Conservation (phyloP, 1,140 invertebrate species). For the Penaeus indicus region DNA sequence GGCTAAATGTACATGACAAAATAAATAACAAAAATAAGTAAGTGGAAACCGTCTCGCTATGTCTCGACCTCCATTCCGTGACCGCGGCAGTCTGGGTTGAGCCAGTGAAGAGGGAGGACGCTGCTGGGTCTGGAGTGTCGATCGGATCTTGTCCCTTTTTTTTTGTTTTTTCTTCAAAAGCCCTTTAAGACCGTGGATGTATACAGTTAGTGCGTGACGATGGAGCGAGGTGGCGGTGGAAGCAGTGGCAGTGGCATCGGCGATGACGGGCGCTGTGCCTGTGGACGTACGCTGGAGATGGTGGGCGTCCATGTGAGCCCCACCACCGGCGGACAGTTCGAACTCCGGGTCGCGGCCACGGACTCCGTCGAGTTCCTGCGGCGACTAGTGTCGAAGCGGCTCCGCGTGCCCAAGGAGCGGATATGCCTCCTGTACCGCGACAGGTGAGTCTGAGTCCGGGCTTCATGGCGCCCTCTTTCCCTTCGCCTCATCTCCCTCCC, state of each 20-base stretch:
- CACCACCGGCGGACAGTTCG: slow-evolving; percentile 91
- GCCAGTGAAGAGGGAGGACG: slow-evolving; percentile 39
- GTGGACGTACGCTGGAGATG: slow-evolving; percentile 65
- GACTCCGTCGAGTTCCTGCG: slow-evolving; percentile 90
- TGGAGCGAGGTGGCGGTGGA: slow-evolving; percentile 55
- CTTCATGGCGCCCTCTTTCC: background rate
- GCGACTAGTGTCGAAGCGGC: slow-evolving; percentile 89
- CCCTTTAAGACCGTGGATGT: slow-evolving; percentile 45
- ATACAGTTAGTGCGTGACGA: slow-evolving; percentile 36
- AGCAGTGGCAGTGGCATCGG: slow-evolving; percentile 36
- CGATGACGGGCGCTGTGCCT: slow-evolving; percentile 61
- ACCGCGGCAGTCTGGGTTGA: slow-evolving; percentile 61
- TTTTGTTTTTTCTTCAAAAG: slow-evolving; percentile 23
- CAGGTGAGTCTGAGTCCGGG: slow-evolving; percentile 76
- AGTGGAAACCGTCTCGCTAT: slow-evolving; percentile 14
- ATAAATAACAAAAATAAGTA: background rate
- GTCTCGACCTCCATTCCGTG: slow-evolving; percentile 57
- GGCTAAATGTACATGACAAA: background rate
- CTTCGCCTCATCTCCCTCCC: slow-evolving; percentile 9
- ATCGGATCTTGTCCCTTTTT: slow-evolving; percentile 10
- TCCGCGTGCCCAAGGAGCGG: slow-evolving; percentile 91
- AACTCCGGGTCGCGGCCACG: slow-evolving; percentile 82
- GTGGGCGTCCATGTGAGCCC: slow-evolving; percentile 73
- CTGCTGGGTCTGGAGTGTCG: slow-evolving; percentile 19
- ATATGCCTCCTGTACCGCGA: slow-evolving; percentile 92